These are phyloP conservation scores for Ptychobarbus kaznakovi DNA, from an alignment of 2,797 vertebrate species.

Conservation along the genomic window DNA sequence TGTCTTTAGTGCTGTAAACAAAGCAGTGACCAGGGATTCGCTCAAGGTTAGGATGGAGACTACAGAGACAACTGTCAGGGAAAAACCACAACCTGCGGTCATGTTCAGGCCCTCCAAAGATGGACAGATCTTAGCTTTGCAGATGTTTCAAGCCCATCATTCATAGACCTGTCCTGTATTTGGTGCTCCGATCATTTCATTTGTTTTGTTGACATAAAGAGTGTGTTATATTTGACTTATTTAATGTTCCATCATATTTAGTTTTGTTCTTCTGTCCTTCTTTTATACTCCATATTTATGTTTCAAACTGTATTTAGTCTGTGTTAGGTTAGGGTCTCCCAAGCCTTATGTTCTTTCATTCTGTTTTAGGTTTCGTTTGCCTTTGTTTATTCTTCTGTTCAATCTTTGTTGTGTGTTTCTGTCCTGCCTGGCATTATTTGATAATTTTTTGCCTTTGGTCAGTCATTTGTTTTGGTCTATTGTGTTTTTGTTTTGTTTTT, in stretches of 20 bases:
- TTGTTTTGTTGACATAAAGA: background rate
- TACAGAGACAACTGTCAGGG: constrained; percentile 34
- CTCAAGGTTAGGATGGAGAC: constrained; percentile 54
- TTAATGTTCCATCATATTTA: background rate
- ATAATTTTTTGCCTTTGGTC: background rate
- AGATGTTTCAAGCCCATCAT: background rate
- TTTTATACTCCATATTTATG: background rate
- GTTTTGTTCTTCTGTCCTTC: background rate
- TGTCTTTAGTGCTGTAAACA: constrained; percentile 54
- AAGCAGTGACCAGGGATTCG: constrained; percentile 49
- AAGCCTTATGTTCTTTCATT: background rate
- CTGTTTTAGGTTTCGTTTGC: background rate
- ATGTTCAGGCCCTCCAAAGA: background rate
- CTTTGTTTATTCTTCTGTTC: background rate
- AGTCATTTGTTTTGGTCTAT: background rate
- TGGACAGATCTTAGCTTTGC: background rate
- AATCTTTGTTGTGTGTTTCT: background rate
- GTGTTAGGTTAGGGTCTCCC: no score
- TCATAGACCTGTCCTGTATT: background rate
- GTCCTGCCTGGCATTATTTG: background rate
- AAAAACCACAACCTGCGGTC: constrained; percentile 5
- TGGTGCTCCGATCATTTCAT: background rate
- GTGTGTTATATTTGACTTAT: background rate
- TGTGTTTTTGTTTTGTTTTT: background rate
- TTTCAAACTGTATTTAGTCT: background rate